Evolutionary conservation across 2,888 invertebrate genomes (phyloP).

Genomic region (Colletes collaris): DNA sequence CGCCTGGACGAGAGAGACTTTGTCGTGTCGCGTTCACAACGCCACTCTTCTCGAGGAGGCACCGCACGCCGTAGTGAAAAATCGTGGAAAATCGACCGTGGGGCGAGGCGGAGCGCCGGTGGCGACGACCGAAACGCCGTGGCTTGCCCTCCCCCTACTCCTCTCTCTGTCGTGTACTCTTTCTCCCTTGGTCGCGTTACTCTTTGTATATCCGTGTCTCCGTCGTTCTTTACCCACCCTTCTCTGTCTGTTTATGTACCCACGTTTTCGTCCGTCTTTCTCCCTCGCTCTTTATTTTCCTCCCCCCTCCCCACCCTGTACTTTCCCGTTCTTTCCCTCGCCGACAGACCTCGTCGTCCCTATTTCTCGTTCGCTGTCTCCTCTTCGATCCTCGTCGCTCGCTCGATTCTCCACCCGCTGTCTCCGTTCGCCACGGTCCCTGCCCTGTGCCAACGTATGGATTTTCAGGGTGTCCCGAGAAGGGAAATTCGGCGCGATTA

Average conservation of each 20-base stretch:
- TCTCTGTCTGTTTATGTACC: conserved; percentile 22
- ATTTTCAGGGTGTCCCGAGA: conserved; percentile 40
- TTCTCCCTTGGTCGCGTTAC: conserved; percentile 5
- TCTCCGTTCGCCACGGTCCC: conserved; percentile 24
- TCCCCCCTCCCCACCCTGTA: conserved; percentile 10
- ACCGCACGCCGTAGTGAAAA: conserved; percentile 63
- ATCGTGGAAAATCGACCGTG: conserved; percentile 71
- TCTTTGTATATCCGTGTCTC: conserved; percentile 8
- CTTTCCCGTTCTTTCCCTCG: conserved; percentile 28
- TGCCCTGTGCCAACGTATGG: conserved; percentile 45
- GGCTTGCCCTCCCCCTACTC: conserved; percentile 41
- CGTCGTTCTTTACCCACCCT: background rate
- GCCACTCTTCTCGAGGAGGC: conserved; percentile 53
- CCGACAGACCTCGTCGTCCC: background rate
- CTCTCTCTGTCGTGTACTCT: conserved; percentile 3
- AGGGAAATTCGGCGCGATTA: conserved; percentile 30
- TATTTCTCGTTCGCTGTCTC: conserved; percentile 26
- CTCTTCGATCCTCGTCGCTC: conserved; percentile 17
- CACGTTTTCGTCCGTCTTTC: conserved; percentile 16
- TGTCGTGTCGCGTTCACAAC: conserved; percentile 52
- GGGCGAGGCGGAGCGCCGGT: conserved; percentile 63
- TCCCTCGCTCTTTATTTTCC: conserved; percentile 25
- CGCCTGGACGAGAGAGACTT: conserved; percentile 40
- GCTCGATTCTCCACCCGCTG: conserved; percentile 11
- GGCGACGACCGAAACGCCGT: conserved; percentile 67